Percentiles rank a stretch among this genome's conserved stretches.
Conservation (phyloP, 1,140 invertebrate genomes). For the Heliconius melpomene region DNA sequence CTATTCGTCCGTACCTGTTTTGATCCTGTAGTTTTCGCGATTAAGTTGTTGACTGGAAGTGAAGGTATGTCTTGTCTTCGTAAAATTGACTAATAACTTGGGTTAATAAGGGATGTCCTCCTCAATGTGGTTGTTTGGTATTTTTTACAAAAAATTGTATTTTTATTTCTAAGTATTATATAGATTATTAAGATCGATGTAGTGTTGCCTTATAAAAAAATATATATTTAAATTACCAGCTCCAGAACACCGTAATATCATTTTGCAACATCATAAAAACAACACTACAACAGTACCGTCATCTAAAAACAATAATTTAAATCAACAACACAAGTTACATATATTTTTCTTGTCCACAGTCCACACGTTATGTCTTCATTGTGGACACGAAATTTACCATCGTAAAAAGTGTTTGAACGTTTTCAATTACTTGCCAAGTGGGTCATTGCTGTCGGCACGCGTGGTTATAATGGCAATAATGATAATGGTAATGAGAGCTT, state of each 20-base stretch:
- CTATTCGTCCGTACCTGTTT: no score
- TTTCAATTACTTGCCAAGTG: slow-evolving; percentile 22
- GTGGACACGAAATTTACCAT: slow-evolving; percentile 3
- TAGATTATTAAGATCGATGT: no score
- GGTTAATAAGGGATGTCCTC: no score
- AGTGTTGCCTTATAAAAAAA: no score
- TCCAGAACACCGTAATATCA: neutral
- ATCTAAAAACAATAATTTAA: neutral
- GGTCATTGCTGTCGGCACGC: slow-evolving; percentile 25
- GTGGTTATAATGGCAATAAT: slow-evolving; percentile 25
- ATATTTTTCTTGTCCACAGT: neutral
- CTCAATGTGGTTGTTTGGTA: no score
- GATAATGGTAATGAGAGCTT: slow-evolving; percentile 23
- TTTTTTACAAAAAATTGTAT: no score
- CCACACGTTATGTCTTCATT: slow-evolving; percentile 12
- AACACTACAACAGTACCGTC: neutral
- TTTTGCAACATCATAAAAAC: neutral
- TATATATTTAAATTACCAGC: no score
- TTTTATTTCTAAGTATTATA: no score
- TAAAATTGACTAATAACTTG: no score
- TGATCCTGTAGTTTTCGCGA: no score
- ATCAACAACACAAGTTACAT: neutral
- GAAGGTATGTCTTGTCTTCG: no score
- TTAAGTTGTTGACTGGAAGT: no score
- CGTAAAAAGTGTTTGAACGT: slow-evolving; percentile 9